Evolutionary conservation across 2,888 invertebrate species (phyloP).

Genomic region (Electrophaes corylata): DNA sequence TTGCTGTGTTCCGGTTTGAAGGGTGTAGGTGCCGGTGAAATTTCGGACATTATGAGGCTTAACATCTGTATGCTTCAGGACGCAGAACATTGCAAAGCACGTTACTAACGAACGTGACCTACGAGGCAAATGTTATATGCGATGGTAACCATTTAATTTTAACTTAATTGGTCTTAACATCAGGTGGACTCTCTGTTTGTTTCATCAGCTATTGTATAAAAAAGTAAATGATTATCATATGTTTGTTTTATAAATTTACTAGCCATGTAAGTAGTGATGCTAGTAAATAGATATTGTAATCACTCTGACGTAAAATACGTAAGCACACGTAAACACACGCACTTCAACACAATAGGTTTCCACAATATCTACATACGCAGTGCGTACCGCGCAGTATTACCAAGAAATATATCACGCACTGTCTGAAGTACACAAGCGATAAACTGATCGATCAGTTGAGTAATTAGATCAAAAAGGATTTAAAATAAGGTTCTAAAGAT

Average conservation of each 20-base stretch:
- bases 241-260: not conserved
- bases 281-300: not conserved
- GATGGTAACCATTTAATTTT: too few species aligned
- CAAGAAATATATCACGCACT: constrained; percentile 5
- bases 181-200: too few species aligned
- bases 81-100: too few species aligned
- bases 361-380: not conserved
- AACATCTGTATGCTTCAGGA: too few species aligned
- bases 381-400: not conserved
- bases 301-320: constrained; percentile 8
- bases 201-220: too few species aligned
- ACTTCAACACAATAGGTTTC: constrained; percentile 9
- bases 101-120: too few species aligned
- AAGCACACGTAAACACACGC: constrained; percentile 9
- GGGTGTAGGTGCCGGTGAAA: too few species aligned
- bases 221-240: too few species aligned
- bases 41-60: too few species aligned
- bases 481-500: constrained; percentile 13
- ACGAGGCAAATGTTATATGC: too few species aligned
- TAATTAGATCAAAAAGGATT: constrained; percentile 18
- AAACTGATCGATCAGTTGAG: constrained; percentile 12
- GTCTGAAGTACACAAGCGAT: constrained; percentile 5
- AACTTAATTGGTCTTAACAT: too few species aligned
- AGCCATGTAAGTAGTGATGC: not conserved
- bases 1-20: too few species aligned